Conservation (phyloP, 2,797 vertebrate genomes). For the Coccyzus lansbergi region DNA sequence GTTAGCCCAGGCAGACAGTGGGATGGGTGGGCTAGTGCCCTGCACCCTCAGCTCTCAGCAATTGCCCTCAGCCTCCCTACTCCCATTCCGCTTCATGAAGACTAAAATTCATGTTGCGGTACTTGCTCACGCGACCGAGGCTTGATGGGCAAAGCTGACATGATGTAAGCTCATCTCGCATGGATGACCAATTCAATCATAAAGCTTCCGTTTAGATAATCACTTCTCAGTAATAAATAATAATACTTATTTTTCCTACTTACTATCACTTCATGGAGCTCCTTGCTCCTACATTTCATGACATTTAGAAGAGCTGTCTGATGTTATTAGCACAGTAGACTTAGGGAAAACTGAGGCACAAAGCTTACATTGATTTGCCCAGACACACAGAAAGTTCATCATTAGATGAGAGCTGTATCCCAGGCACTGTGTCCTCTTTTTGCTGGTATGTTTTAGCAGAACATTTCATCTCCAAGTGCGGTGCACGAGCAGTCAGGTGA, state of each 20-base stretch:
- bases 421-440: not conserved
- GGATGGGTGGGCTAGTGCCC: not conserved
- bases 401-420: not conserved
- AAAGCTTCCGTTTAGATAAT: not conserved
- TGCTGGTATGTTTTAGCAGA: not conserved
- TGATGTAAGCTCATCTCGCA: not conserved
- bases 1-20: not conserved
- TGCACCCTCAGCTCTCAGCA: rapidly evolving
- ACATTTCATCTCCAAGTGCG: not conserved
- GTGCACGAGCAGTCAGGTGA: not conserved
- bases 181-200: not conserved
- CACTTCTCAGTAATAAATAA: not conserved
- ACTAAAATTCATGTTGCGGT: rapidly evolving
- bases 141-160: not conserved
- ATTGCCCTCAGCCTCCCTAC: not conserved
- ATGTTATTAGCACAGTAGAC: not conserved
- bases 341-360: constrained; percentile 34
- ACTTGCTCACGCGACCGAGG: not conserved
- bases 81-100: not conserved
- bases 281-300: not conserved
- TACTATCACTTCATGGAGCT: not conserved
- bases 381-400: constrained; percentile 42
- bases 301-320: constrained; percentile 27
- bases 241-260: not conserved
- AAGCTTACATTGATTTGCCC: constrained; percentile 39